Conservation (phyloP, 2,113 vertebrate species). For the Cinclus mexicanus region DNA sequence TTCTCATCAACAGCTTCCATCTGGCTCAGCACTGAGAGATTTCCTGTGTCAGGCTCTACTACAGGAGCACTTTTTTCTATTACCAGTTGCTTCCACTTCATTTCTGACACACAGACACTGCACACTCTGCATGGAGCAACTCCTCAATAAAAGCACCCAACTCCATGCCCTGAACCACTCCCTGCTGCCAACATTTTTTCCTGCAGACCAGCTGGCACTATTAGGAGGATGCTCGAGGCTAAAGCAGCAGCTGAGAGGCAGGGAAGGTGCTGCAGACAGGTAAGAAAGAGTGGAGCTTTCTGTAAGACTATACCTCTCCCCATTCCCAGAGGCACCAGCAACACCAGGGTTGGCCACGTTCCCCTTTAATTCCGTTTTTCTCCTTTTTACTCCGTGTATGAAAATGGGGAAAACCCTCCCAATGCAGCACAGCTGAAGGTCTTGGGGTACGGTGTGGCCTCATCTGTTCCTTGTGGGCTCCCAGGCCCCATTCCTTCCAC, state of each 20-base stretch:
- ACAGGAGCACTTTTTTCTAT: background rate
- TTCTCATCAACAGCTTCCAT: slow-evolving; percentile 22
- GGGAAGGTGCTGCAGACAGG: background rate
- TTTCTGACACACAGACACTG: background rate
- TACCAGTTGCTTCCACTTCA: background rate
- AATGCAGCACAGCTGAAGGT: background rate
- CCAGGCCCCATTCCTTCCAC: background rate
- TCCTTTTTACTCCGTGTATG: background rate
- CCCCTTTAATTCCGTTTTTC: background rate
- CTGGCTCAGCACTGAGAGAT: background rate
- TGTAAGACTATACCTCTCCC: background rate
- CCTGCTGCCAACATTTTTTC: background rate
- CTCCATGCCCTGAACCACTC: background rate
- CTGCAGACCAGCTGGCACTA: background rate
- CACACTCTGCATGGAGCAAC: accelerated
- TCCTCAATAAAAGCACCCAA: background rate
- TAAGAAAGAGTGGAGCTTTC: background rate
- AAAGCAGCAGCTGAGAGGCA: background rate
- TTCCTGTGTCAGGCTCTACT: background rate
- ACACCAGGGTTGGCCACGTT: accelerated
- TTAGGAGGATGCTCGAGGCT: background rate
- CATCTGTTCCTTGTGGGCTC: background rate
- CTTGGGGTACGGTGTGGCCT: accelerated
- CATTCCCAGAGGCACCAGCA: background rate
- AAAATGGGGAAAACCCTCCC: background rate